Evolutionary conservation across 1,140 invertebrate species (phyloP), one percentile per base, ranked within the genome.

Genomic region (Bombus superbus): DNA sequence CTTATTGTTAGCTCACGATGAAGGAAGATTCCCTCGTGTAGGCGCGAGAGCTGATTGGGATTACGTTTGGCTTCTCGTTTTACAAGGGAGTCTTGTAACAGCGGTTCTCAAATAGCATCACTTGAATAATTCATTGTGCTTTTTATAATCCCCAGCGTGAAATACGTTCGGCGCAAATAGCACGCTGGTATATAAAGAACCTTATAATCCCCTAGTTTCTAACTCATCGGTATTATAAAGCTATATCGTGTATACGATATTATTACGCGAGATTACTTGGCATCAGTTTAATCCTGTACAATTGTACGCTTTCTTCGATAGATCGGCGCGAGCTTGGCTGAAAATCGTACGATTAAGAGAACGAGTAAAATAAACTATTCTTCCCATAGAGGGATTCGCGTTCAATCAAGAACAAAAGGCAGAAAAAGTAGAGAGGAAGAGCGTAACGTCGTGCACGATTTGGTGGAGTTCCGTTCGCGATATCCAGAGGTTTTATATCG

Each of bases 51-150:
- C 80, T 72, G 81, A 86, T 86, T 78, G 81, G 74, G 81, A 86
- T 86, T 86, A 83, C 73, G 81, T 83, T 83, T 72, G 81, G 81
- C 85, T 86, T 83, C 85, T 62, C 85, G 85, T 81, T 81, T 85
- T 81, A 85, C 78, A 82, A 81, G 57, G 42, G 78, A 81, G 47
- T 66, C 69, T 38, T 32, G 64, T 22, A 15, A n/a, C 68, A 72
- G 75, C 35, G 42, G 68, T 74, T 64, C 78, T 68, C 83, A 44
- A 42, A 62, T 38, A 44, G 28, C 42, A 11, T 0, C 66, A 22
- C 35, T n/a, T 81, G 83, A 64, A 85, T 81, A 66, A 81, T 85
- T 73, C 69, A 85, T 81, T 22, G 53, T 3, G 10, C 22, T 35
- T 44, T 62, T 62, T 69, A 40, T 66, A 44, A 83, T 69, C 35